Evolutionary conservation across 2,113 vertebrate genomes (phyloP), one percentile per base, ranked within the genome.

Genomic region (Dermatemys mawii): DNA sequence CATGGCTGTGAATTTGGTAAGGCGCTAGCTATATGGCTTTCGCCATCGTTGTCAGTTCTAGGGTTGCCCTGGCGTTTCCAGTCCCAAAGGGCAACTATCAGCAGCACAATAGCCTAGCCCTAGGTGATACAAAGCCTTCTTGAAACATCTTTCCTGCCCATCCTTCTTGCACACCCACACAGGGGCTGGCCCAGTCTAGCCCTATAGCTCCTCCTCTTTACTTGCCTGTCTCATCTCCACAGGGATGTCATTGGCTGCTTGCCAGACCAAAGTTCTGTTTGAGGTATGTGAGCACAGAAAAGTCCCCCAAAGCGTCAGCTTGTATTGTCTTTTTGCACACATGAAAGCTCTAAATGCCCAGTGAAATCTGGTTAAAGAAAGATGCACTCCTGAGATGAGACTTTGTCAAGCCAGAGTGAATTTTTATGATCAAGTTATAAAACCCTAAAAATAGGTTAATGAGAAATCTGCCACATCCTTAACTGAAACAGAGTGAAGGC

Each of bases 371-470:
- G 24, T 75, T 88, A 13, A 70, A 86, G 54, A 6, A 81, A 44
- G 24, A 17, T 46, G 17, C 29, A 9, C n/a, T 38, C 35, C 49
- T 29, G 35, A 73, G 44, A 70, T 11, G 80, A 90, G 24, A 55
- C 6, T 54, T 35, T 35, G 19, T 8, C 0, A 1, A 22, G 1
- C 8, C 60, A 3, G 4, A 51, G 14, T 54, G 4, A 55, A 10
- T 78, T 83, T 86, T 94, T 50, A 4, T 46, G 75, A 27, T 16
- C 46, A 22, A 6, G 1, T 50, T 41, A 32, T 41, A 81, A 38
- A 83, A 17, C 44, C 86, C 55, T n/a, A 41, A 67, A 57, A 91
- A 14, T 32, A 50, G 75, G 24, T 84, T 91, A 48, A 27, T 41
- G 44, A 78, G 78, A 63, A 89, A 81, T 8, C 19, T 0, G 1